Base-by-base conservation (phyloP, 2,797 vertebrate genomes). In the Thunnus albacares region DNA sequence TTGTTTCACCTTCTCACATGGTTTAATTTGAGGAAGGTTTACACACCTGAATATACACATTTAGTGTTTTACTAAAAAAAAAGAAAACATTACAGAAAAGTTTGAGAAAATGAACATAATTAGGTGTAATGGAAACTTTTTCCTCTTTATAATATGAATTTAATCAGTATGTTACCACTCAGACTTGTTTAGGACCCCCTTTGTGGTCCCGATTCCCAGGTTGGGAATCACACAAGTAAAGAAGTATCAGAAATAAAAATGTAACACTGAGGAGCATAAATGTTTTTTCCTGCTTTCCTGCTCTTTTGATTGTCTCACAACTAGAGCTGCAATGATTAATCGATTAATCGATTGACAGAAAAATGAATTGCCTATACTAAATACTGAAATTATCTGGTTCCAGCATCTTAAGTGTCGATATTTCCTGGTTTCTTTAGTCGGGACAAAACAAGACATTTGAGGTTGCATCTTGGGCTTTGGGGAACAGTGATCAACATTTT, bases 291-390 rank as follows among this genome's bases (percentile, higher is more conserved):
- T 75, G 13, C 28, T 53, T 69, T 22, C 14, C 18, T 24, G 10
- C 61, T 60, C 26, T 53, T 13, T 61, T 68, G 55, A 45, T 3
- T n/a, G 45, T 58, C 65, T 45, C 55, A 67, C 8, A 12, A 51
- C 58, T 45, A 6, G 13, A 45, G 5, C 17, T 49, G 17, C 43
- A 15, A 45, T 12, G 4, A 45, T 45, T 14, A 45, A 13, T 45
- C 14, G 41, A 43, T 43, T 14, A 45, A 14, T 33, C 30, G 6
- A 33, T 33, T 33, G 6, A 33, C 30, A 6, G 28, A 30, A 30
- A 30, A 30, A 30, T 30, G 3, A 3, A 30, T 30, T 5, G 6
- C 5, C 30, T 33, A 33, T 13, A 45, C 14, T 45, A 45, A 13
- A 15, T 45, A 14, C 12, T 45, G 0, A 45, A 45, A 45, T 45